Evolutionary conservation across 1,140 invertebrate genomes (phyloP), one percentile per base, ranked within the genome.

Genomic region (Lepidotrigona ventralis): DNA sequence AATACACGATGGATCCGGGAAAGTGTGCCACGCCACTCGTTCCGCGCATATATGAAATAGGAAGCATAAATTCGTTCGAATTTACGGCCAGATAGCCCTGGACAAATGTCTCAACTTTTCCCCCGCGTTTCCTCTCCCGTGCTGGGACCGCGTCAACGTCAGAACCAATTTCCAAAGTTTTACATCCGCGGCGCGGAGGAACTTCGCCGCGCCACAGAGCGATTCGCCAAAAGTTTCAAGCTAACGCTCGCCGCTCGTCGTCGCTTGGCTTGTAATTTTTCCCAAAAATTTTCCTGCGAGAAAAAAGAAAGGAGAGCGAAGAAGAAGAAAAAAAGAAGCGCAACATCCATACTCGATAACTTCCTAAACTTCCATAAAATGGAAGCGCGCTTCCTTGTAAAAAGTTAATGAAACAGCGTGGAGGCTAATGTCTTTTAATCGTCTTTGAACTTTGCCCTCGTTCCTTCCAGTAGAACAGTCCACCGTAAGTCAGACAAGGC

Each of bases 131-230:
- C 60, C 54, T 8, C 39, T 39, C 33, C 81, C 9, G n/a, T 1
- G 17, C 33, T 23, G 54, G n/a, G 74, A 56, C 26, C 29, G 26
- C 51, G 72, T 81, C 79, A 76, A 77, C 74, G 81, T 77, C 81
- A 53, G 39, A 82, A 82, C 54, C 81, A 82, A 82, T 82, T 77
- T 70, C 66, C 74, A 11, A 76, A 82, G 74, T 82, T 82, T 82
- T 78, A 60, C 66, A 69, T 78, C 64, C 54, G 39, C 21, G 1
- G 12, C 54, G 54, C 51, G n/a, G 17, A 46, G 8, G 33, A 78
- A 82, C 53, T 70, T 82, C 19, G 29, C 39, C 19, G 63, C 29
- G 1, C 15, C 8, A 26, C 51, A 15, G 17, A 29, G 17, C 71
- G 21, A 71, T n/a, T 64, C 60, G n/a, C 23, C 29, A 17, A 54